A percentile compares a stretch with the other conserved stretches of the same genome.
Conservation (phyloP, 2,888 invertebrate species). For the Caenorhabditis sulstoni region DNA sequence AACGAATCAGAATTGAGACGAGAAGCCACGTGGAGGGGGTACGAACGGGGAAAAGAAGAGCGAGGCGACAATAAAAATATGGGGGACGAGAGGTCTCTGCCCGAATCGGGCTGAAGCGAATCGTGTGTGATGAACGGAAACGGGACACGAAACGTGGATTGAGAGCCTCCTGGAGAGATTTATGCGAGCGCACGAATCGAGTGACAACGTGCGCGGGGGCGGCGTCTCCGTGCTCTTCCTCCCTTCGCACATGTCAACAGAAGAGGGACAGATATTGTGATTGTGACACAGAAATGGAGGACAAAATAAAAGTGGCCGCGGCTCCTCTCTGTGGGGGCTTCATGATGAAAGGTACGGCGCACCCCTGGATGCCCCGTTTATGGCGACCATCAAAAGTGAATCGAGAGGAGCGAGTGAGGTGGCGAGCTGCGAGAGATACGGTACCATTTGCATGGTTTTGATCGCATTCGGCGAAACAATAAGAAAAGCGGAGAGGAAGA, state of each 20-base stretch:
- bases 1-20: neutral
- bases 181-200: neutral
- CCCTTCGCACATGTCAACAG: neutral
- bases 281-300: slow-evolving; percentile 14
- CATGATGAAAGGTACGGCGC: slow-evolving; percentile 1
- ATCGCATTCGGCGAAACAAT: slow-evolving; percentile 12
- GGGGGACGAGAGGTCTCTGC: slow-evolving; percentile 1
- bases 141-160: neutral
- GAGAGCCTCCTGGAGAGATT: neutral
- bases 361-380: slow-evolving; percentile 15
- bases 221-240: slow-evolving; percentile 1
- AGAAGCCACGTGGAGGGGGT: slow-evolving; percentile 2
- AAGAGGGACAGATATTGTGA: slow-evolving; percentile 20
- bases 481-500: slow-evolving; percentile 1
- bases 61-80: slow-evolving; percentile 7
- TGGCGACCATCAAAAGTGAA: slow-evolving; percentile 13
- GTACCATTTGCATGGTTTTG: slow-evolving; percentile 11
- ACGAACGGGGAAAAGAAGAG: neutral
- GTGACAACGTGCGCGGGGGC: neutral
- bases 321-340: neutral
- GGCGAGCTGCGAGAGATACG: slow-evolving; percentile 16
- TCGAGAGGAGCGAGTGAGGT: no score
- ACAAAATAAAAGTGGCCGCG: slow-evolving; percentile 12
- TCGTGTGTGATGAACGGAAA: neutral
- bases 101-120: neutral